These are phyloP conservation scores for Gryllus bimaculatus DNA, from an alignment of 1,140 invertebrate genomes.

Conservation along the genomic window DNA sequence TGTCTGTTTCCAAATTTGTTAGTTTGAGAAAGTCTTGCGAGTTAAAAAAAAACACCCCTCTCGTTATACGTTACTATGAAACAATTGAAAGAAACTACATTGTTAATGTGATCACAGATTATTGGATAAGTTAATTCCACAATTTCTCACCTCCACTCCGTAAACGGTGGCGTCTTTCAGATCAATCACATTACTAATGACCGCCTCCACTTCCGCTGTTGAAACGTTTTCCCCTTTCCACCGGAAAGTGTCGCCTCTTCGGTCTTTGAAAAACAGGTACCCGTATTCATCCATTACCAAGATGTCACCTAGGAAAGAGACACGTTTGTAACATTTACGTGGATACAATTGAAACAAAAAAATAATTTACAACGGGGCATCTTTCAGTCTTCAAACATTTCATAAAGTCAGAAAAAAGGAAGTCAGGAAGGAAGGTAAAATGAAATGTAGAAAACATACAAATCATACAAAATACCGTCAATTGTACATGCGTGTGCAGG, in stretches of 20 bases:
- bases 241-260: conserved; percentile 61
- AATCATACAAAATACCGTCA: too few relatives aligned
- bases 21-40: not conserved
- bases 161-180: conserved; percentile 44
- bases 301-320: conserved; percentile 51
- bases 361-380: too few relatives aligned
- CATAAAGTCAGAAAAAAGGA: too few relatives aligned
- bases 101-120: not conserved
- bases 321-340: not conserved
- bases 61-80: too few relatives aligned
- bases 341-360: too few relatives aligned
- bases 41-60: too few relatives aligned
- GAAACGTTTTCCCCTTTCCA: conserved; percentile 75
- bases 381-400: too few relatives aligned
- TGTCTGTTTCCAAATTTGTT: not conserved
- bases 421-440: too few relatives aligned
- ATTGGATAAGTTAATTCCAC: conserved; percentile 14
- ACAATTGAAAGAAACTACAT: too few relatives aligned
- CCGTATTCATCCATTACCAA: conserved; percentile 60
- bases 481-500: too few relatives aligned
- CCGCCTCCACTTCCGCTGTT: conserved; percentile 66
- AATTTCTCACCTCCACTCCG: conserved; percentile 51
- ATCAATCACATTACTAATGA: conserved; percentile 53
- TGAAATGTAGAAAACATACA: too few relatives aligned
- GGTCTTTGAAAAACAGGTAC: conserved; percentile 65